A percentile compares a stretch with the other conserved stretches of the same genome.
phyloP scores from a whole-genome alignment of 2,888 invertebrate species.

The Bombyx huttoni region DNA sequence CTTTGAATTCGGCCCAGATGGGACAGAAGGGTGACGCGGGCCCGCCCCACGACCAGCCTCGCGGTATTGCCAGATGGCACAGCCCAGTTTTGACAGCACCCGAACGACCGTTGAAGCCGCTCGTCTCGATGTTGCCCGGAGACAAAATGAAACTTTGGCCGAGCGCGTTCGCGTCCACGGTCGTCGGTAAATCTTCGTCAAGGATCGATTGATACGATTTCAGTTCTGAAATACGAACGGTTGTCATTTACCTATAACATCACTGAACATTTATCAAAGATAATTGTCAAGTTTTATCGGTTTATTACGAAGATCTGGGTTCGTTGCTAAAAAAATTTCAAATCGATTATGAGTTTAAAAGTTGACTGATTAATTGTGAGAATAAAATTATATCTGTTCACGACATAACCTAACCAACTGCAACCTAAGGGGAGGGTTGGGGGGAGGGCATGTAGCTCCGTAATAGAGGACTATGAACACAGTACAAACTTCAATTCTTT shows the following conservation, averaged over 20 bases:
- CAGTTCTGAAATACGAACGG: conserved; percentile 32
- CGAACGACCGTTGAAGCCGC: conserved; percentile 63
- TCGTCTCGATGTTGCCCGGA: conserved; percentile 30
- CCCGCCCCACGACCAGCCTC: conserved; percentile 89
- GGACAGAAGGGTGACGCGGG: conserved; percentile 82
- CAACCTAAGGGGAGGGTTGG: too few relatives aligned
- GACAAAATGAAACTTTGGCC: conserved; percentile 44
- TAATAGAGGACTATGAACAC: too few relatives aligned
- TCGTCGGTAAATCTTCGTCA: conserved; percentile 38
- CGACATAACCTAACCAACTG: too few relatives aligned
- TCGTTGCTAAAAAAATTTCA: too few relatives aligned
- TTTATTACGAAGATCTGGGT: too few relatives aligned
- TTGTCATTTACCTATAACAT: background rate
- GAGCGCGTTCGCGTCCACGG: conserved; percentile 31
- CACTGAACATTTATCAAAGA: too few relatives aligned
- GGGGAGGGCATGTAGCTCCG: too few relatives aligned
- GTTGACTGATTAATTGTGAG: too few relatives aligned
- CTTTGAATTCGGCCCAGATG: conserved; percentile 78
- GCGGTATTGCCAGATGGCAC: conserved; percentile 83
- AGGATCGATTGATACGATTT: conserved; percentile 41
- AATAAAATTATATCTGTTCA: too few relatives aligned
- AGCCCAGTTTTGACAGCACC: conserved; percentile 80
- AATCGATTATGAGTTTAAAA: too few relatives aligned
- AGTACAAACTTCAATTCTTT: too few relatives aligned
- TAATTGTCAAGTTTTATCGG: too few relatives aligned